phyloP scores from a whole-genome alignment of 2,113 vertebrate species.

The Plotosus lineatus region DNA sequence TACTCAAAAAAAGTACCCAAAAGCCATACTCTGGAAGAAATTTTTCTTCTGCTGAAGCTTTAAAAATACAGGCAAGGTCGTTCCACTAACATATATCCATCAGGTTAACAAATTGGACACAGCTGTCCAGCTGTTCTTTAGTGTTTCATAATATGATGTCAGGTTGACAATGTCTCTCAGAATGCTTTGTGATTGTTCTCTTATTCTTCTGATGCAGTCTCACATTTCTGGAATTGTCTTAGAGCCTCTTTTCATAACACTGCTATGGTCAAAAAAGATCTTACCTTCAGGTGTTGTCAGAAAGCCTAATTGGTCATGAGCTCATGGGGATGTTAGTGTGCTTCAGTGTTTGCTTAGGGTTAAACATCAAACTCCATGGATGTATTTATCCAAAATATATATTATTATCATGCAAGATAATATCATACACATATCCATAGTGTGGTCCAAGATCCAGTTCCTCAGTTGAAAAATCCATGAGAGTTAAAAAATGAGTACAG shows the following conservation, averaged over 20 bases:
- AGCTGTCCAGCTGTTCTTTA: background rate
- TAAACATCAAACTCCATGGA: background rate
- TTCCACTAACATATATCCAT: background rate
- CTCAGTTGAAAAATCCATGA: background rate
- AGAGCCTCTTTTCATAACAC: background rate
- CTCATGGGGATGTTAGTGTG: background rate
- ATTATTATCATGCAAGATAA: too few species aligned
- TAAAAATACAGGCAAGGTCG: background rate
- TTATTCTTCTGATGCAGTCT: background rate
- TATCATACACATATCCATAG: background rate
- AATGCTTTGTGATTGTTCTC: too few species aligned
- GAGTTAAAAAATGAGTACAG: too few species aligned
- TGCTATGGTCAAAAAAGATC: too few species aligned
- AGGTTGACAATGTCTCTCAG: background rate
- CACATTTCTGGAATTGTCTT: too few species aligned
- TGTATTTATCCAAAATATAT: background rate
- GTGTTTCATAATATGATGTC: background rate
- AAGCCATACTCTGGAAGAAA: background rate
- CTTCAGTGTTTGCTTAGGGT: too few species aligned
- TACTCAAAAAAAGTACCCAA: too few species aligned
- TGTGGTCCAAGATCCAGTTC: background rate
- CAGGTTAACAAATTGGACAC: background rate
- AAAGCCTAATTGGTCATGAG: slow-evolving; percentile 5
- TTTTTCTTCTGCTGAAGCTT: background rate
- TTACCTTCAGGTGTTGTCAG: slow-evolving; percentile 21